Evolutionary conservation across 2,113 vertebrate genomes (phyloP).

Genomic region (Dasyurus viverrinus): DNA sequence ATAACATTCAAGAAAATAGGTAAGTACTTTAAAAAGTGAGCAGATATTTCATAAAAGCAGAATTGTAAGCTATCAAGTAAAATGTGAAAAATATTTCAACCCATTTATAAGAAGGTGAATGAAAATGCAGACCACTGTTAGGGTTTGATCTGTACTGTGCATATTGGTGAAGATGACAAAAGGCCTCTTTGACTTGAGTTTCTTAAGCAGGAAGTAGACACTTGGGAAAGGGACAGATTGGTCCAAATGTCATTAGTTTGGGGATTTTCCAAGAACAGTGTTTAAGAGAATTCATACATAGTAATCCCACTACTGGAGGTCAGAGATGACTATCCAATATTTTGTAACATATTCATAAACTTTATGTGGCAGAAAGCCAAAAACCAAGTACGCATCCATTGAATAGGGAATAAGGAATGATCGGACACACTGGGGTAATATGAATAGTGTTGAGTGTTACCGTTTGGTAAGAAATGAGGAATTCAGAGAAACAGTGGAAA

Average conservation of each 20-base stretch:
- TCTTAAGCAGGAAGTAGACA: background rate
- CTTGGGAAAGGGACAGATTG: background rate
- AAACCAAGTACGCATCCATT: background rate
- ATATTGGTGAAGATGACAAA: background rate
- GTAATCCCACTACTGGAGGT: background rate
- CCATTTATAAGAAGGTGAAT: background rate
- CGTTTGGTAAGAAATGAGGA: background rate
- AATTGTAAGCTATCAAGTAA: background rate
- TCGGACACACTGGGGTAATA: background rate
- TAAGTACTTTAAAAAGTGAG: background rate
- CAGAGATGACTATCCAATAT: background rate
- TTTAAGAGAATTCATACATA: background rate
- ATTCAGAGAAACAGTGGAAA: background rate
- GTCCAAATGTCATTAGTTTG: background rate
- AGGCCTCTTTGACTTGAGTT: background rate
- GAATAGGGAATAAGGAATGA: background rate
- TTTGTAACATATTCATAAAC: background rate
- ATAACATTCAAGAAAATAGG: background rate
- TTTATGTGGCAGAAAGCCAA: background rate
- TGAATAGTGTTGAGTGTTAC: background rate
- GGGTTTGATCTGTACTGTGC: background rate
- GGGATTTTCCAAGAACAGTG: background rate
- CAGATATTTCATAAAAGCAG: background rate
- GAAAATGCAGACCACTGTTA: background rate
- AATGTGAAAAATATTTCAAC: background rate